A percentile compares a stretch with the other conserved stretches of the same genome.
phyloP scores from a whole-genome alignment of 1,140 invertebrate species.

The Periplaneta americana region DNA sequence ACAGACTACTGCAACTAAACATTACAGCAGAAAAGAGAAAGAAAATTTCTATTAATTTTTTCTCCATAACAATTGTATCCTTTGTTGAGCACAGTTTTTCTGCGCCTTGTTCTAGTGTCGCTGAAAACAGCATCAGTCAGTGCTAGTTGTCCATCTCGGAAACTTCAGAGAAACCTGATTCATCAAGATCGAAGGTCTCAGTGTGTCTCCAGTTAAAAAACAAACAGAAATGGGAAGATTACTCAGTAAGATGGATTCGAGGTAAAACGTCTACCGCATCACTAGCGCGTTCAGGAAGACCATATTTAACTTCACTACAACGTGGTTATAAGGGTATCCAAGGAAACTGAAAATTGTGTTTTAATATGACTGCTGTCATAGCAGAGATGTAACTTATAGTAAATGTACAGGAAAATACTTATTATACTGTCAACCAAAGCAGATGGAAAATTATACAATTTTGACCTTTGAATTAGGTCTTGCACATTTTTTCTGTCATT shows the following conservation, averaged over 20 bases:
- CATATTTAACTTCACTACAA: no score
- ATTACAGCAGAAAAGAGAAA: background rate
- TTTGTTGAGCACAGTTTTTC: background rate
- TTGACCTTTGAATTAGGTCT: no score
- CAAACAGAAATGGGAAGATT: background rate
- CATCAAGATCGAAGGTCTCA: background rate
- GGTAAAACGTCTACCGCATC: background rate
- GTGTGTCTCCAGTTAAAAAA: background rate
- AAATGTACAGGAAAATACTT: no score
- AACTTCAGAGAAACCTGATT: background rate
- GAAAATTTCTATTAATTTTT: background rate
- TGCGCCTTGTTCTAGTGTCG: background rate
- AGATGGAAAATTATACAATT: no score
- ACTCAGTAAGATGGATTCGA: no score
- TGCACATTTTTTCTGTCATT: no score
- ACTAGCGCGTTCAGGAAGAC: background rate
- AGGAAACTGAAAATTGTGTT: no score
- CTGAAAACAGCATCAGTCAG: background rate
- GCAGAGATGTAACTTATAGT: no score
- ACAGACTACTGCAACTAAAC: background rate
- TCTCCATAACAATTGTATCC: background rate
- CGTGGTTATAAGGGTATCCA: no score
- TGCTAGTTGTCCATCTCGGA: background rate
- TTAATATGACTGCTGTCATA: no score
- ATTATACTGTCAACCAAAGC: no score